A percentile compares a stretch with the other conserved stretches of the same genome.
These are phyloP conservation scores for Dermochelys coriacea DNA, from an alignment of 2,797 vertebrate genomes.

Conservation along the genomic window DNA sequence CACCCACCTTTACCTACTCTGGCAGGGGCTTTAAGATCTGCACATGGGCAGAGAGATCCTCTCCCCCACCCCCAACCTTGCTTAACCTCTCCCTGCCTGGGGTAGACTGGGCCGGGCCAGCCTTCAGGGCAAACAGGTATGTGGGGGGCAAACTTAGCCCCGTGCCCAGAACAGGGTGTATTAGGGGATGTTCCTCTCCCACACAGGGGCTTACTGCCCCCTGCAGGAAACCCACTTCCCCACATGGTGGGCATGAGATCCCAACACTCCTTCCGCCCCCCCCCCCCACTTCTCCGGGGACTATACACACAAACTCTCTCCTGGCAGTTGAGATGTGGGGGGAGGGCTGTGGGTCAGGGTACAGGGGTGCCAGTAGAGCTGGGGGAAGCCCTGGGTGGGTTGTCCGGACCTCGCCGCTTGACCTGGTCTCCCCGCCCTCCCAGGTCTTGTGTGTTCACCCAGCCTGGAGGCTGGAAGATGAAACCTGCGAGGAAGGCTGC, in stretches of 20 bases:
- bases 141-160: too few relatives aligned
- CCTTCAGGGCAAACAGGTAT: background rate
- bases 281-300: background rate
- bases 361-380: too few relatives aligned
- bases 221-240: background rate
- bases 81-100: background rate
- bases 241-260: background rate
- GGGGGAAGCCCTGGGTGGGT: background rate
- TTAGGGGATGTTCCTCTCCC: background rate
- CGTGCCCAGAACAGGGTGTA: too few relatives aligned
- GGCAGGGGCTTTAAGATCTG: too few relatives aligned
- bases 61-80: background rate
- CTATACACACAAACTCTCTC: too few relatives aligned
- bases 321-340: too few relatives aligned
- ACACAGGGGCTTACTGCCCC: too few relatives aligned
- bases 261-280: background rate
- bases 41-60: too few relatives aligned
- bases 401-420: background rate
- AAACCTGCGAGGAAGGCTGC: constrained; percentile 89
- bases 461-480: constrained; percentile 78
- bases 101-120: background rate
- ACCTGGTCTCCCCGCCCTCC: background rate
- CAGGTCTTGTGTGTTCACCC: background rate
- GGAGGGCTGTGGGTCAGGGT: too few relatives aligned
- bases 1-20: too few relatives aligned